phyloP scores from a whole-genome alignment of 1,140 invertebrate species.

The Drosophila pruinosa region DNA sequence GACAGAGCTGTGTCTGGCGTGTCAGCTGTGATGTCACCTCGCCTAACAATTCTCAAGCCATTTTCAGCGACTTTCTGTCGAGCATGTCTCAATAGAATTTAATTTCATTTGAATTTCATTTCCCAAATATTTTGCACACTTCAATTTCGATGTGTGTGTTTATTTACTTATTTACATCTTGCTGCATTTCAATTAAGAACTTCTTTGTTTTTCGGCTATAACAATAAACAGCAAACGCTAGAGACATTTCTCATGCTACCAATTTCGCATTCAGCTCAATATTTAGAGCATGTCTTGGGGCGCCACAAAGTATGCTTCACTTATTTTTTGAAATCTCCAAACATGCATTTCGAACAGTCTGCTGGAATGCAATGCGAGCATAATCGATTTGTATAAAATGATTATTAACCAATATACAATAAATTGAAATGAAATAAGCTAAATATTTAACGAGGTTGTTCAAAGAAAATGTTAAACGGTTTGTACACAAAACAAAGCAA shows the following conservation, averaged over 20 bases:
- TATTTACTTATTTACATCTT: constrained; percentile 45
- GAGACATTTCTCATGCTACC: neutral
- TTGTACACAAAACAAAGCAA: constrained; percentile 12
- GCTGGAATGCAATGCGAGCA: neutral
- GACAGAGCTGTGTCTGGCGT: neutral
- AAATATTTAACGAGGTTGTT: constrained; percentile 54
- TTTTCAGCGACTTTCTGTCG: neutral
- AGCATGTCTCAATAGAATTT: constrained; percentile 28
- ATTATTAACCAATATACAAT: neutral
- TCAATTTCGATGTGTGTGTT: constrained; percentile 14
- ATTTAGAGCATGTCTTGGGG: neutral
- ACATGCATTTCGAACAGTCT: neutral
- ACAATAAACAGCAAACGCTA: constrained; percentile 21
- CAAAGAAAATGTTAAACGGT: constrained; percentile 39
- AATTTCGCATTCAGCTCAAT: neutral
- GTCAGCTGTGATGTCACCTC: neutral
- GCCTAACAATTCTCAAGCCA: neutral
- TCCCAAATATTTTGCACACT: constrained; percentile 14
- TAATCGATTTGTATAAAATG: constrained; percentile 36
- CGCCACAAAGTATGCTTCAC: neutral
- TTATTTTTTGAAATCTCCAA: neutral
- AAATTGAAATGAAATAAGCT: constrained; percentile 9
- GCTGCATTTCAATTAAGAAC: constrained; percentile 72
- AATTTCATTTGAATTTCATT: constrained; percentile 38
- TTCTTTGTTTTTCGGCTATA: constrained; percentile 46